phyloP scores from a whole-genome alignment of 1,140 invertebrate species.

The Riptortus pedestris region DNA sequence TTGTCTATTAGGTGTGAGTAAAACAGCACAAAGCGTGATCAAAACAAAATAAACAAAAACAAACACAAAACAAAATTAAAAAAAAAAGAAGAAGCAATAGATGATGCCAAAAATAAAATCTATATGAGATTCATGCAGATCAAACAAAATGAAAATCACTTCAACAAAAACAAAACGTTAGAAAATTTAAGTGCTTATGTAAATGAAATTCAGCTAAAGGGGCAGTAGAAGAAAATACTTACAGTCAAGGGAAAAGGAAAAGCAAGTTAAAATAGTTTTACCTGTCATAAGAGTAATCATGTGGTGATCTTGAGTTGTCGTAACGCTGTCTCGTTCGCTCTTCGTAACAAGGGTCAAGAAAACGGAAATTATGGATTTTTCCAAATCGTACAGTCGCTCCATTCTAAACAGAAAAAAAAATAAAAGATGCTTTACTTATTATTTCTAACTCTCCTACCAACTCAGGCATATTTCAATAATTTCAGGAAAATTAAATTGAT shows the following conservation, averaged over 20 bases:
- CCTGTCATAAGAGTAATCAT: slow-evolving; percentile 65
- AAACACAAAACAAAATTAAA: not conserved
- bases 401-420: slow-evolving; percentile 47
- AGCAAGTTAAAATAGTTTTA: slow-evolving; percentile 35
- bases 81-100: slow-evolving; percentile 21
- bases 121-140: slow-evolving; percentile 17
- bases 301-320: slow-evolving; percentile 48
- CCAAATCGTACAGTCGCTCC: slow-evolving; percentile 82
- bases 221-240: not conserved
- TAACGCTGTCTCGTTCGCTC: slow-evolving; percentile 62
- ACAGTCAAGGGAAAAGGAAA: not conserved
- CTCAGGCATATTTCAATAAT: no score
- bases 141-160: not conserved
- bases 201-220: slow-evolving; percentile 9
- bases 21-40: not conserved
- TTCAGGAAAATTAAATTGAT: no score
- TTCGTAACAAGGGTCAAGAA: slow-evolving; percentile 81
- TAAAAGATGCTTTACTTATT: not conserved
- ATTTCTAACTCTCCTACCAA: no score
- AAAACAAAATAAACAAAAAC: not conserved
- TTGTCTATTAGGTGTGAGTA: slow-evolving; percentile 27
- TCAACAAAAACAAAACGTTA: not conserved
- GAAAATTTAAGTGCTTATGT: slow-evolving; percentile 13
- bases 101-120: slow-evolving; percentile 4
- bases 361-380: slow-evolving; percentile 81